Evolutionary conservation across 1,140 invertebrate species (phyloP), one percentile per base, ranked within the genome.

Genomic region (Nephila pilipes): DNA sequence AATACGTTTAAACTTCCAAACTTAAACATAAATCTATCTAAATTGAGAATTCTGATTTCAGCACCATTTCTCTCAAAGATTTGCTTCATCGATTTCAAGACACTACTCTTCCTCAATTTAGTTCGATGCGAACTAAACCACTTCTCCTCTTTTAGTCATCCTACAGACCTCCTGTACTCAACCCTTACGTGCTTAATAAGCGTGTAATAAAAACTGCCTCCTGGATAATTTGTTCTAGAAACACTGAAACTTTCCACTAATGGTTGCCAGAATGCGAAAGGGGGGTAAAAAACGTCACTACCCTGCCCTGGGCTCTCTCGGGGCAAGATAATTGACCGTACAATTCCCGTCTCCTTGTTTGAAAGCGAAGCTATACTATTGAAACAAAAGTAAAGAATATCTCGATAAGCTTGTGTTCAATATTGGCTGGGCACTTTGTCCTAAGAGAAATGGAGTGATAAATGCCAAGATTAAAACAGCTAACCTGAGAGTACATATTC

Each of bases 131-230:
- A 32, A 36, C 69, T 57, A 57, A 83, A 55, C 81, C 81, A 83
- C 36, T 83, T 55, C 16, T 46, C 81, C 36, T 83, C 81, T 32
- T 20, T 5, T 1, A 14, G 2, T 60, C 85, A 87, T 32, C 5
- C 58, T 36, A 36, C 36, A n/a, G 36, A 65, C 54, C 69, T 63
- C 10, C 46, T 63, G 79, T 65, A 54, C 46, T 83, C 79, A 60
- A 83, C 75, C 46, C 58, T 91, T 91, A 83, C 89, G 75, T 91
- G 89, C 89, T 65, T 91, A 91, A 91, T 91, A 91, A 91, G 89
- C 89, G 80, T 83, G 80, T 91, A 83, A 91, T 91, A 91, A 91
- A 91, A 91, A 91, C 89, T 91, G 75, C 58, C 79, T 91, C 79
- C 58, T 58, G 88, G 89, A 91, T 91, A 91, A 91, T 91, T 91